These are phyloP conservation scores for Sebastes itinus DNA, from an alignment of 2,797 vertebrate genomes.

Conservation along the genomic window DNA sequence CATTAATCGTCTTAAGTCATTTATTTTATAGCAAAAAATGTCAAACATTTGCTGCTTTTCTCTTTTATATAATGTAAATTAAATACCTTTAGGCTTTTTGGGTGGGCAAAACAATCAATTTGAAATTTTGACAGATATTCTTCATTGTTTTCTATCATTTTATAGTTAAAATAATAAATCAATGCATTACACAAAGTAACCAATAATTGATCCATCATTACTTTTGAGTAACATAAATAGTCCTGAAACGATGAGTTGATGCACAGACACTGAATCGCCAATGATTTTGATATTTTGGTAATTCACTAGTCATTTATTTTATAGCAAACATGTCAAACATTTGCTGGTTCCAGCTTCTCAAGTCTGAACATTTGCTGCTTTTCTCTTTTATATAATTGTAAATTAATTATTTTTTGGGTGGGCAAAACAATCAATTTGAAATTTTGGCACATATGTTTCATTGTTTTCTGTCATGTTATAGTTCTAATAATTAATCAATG, in stretches of 20 bases:
- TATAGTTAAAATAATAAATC: rapidly evolving
- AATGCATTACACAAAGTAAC: neutral
- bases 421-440: neutral
- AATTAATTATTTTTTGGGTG: neutral
- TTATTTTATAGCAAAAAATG: neutral
- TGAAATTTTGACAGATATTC: neutral
- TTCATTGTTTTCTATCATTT: neutral
- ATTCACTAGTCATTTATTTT: neutral
- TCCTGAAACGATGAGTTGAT: neutral
- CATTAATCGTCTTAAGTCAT: neutral
- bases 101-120: neutral
- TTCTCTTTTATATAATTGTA: neutral
- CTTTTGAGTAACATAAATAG: neutral
- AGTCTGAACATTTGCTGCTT: neutral
- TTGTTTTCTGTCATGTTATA: neutral
- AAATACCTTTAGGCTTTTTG: neutral
- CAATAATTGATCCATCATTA: neutral
- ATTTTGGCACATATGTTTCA: neutral
- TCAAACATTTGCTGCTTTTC: neutral
- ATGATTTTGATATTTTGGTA: neutral
- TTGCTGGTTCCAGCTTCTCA: too few relatives aligned
- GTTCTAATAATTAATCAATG: neutral
- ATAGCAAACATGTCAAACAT: neutral
- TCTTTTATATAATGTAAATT: neutral
- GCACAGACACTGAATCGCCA: neutral